Evolutionary conservation across 2,797 vertebrate species (phyloP).

Genomic region (Phataginus tetradactyla): DNA sequence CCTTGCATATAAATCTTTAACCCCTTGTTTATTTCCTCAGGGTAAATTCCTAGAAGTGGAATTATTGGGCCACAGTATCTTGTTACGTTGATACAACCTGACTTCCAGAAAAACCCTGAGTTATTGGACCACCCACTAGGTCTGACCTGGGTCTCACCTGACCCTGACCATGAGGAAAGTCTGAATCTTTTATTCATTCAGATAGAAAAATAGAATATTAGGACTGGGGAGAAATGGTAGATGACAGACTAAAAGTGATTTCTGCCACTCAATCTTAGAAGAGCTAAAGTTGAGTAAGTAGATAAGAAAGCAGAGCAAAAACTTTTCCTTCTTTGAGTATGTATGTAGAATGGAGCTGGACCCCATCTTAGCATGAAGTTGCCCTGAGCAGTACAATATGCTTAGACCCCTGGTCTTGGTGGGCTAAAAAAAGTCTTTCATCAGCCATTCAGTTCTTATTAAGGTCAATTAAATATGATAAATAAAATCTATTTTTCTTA

Average conservation of each 20-base stretch:
- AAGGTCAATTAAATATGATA: constrained; percentile 9
- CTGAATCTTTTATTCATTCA: background rate
- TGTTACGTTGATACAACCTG: background rate
- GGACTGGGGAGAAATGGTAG: background rate
- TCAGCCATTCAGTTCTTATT: background rate
- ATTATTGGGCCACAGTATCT: background rate
- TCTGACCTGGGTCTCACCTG: background rate
- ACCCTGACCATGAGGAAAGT: background rate
- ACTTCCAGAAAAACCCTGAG: background rate
- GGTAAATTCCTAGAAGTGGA: constrained; percentile 5
- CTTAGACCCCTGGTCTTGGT: background rate
- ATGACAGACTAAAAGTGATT: background rate
- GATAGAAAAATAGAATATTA: background rate
- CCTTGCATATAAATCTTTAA: background rate
- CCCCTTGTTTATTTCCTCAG: background rate
- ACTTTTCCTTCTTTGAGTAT: background rate
- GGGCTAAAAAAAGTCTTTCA: background rate
- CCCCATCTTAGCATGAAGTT: background rate
- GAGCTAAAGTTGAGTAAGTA: background rate
- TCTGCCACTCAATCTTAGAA: background rate
- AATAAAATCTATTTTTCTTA: constrained; percentile 9
- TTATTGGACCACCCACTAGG: background rate
- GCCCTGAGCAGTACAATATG: no score
- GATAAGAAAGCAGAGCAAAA: background rate
- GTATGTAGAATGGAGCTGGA: background rate